Evolutionary conservation across 2,797 vertebrate species (phyloP), one percentile per base, ranked within the genome.

Genomic region (Muraenolepis orangiensis): DNA sequence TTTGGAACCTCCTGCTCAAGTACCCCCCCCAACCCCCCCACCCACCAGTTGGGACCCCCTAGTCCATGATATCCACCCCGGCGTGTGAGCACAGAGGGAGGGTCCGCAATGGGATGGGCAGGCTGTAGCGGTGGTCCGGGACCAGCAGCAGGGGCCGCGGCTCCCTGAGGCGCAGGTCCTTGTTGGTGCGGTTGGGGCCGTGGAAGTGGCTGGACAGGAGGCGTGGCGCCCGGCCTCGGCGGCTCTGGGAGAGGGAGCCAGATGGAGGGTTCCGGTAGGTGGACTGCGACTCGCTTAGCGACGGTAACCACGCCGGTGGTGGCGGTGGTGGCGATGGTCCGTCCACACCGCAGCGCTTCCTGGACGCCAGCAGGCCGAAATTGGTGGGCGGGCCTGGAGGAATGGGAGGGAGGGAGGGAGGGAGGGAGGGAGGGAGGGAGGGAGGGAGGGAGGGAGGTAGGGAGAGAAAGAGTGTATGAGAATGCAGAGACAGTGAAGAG

Each of bases 381-480:
- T 91, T 93, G 29, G 92, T 95, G 34, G 93, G 93, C 76, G 93
- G 92, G 20, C 79, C 95, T 95, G 89, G 87, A 76, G 81, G 81
- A 31, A 13, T 20, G 61, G 34, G 42, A 78, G 70, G 34, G 40
- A 31, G 32, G 32, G 69, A 67, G 70, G 57, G 73, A 79, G 23
- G 73, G 68, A 74, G 80, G 26, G 66, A 30, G 66, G 1, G 5
- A 0, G 10, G 8, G n/a, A 61, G 51, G 3, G 51, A n/a, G 36
- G n/a, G 51, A 61, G 51, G 23, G 51, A 11, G 20, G 3, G 40
- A 6, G 36, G 12, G 2, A 18, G 40, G 5, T 13, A 18, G 36
- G 12, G 36, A 11, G 36, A 38, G 36, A 38, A 11, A 38, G 36
- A n/a, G n/a, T n/a, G n/a, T n/a, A n/a, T n/a, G n/a, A n/a, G n/a